Evolutionary conservation across 2,113 vertebrate genomes (phyloP), one percentile per base, ranked within the genome.

Genomic region (Junco hyemalis): DNA sequence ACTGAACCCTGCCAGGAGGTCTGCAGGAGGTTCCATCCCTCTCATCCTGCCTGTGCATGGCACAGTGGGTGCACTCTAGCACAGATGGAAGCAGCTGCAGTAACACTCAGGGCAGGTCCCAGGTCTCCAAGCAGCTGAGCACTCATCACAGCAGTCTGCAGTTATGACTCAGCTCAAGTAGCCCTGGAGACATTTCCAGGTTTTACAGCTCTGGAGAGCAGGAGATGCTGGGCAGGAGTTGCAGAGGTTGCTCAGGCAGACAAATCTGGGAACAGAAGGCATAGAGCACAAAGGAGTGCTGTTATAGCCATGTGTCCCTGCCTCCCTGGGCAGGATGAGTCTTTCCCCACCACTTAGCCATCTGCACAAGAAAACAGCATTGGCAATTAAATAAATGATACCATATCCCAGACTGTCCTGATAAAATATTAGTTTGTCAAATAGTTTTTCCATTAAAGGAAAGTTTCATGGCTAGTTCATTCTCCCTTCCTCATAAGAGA

Each of bases 241-340:
- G 5, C 66, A 81, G 59, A 89, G 33, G 33, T 57, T 25, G 0
- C 44, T 66, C 0, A 0, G 40, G 11, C 12, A 44, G n/a, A 36
- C 11, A 45, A 21, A 50, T 65, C 35, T 65, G 8, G 18, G 56
- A 78, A 47, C 5, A 81, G 72, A 81, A 61, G 20, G 22, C 44
- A 51, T 2, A 35, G 6, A 53, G 51, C 56, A 38, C 44, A 77
- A 45, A 76, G n/a, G 33, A 82, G 13, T 1, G 3, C 23, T 71
- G 56, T 38, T 44, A 35, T 0, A 60, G 29, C 45, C 35, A 2
- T 22, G 14, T 7, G 6, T 48, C 31, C 36, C 28, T 59, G 33
- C 36, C 40, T 26, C 53, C 42, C 77, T 50, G 38, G 38, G 59
- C 77, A 89, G 51, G 72, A 57, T 26, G 50, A 83, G 36, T 29